Conservation (phyloP, 2,797 vertebrate genomes). For the Tamandua tetradactyla region DNA sequence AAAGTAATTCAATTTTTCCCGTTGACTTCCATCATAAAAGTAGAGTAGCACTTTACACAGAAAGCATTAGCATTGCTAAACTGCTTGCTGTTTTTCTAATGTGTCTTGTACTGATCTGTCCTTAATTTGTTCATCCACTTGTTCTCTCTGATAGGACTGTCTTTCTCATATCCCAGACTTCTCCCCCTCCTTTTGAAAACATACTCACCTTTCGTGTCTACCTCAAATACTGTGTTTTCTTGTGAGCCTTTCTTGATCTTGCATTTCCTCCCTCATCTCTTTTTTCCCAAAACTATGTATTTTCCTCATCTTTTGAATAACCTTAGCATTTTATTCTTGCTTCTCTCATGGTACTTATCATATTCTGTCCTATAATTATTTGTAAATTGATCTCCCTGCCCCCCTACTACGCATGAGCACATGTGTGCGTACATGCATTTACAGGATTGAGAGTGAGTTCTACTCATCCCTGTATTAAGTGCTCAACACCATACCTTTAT, state of each 20-base stretch:
- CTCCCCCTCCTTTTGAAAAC: constrained; percentile 20
- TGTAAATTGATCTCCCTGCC: background rate
- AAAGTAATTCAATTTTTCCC: background rate
- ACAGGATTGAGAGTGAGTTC: background rate
- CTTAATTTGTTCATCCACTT: background rate
- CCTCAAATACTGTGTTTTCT: background rate
- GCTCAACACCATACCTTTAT: background rate
- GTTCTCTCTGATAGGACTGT: background rate
- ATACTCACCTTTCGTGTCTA: background rate
- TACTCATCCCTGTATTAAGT: background rate
- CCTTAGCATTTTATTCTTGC: background rate
- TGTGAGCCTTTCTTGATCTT: constrained; percentile 1
- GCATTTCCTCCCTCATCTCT: background rate
- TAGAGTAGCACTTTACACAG: background rate
- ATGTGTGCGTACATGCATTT: background rate
- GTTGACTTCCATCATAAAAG: background rate
- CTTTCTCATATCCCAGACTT: background rate
- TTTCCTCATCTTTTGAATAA: background rate
- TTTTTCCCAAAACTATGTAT: background rate
- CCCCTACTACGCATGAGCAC: background rate
- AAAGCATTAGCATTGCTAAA: background rate
- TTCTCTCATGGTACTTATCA: background rate
- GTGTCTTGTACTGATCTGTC: background rate
- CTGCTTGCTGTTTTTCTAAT: background rate
- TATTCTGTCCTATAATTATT: background rate